phyloP scores from a whole-genome alignment of 2,113 vertebrate species.

The Crocuta crocuta region DNA sequence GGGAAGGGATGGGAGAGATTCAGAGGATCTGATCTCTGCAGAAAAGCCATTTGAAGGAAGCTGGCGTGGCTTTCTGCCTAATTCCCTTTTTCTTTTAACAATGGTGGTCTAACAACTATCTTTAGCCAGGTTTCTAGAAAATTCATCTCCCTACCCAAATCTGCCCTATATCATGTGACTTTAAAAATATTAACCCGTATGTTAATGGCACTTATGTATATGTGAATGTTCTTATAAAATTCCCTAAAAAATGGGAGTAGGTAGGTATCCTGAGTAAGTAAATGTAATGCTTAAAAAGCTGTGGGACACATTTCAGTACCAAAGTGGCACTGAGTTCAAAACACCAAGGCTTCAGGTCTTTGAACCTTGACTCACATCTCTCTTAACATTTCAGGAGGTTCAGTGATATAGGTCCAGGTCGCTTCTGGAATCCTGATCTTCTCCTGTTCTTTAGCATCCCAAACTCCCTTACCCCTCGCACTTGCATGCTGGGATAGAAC shows the following conservation, averaged over 20 bases:
- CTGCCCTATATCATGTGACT: not conserved
- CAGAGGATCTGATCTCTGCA: not conserved
- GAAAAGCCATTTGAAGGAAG: not conserved
- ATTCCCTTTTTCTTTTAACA: not conserved
- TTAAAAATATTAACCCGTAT: not conserved
- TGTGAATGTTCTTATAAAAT: not conserved
- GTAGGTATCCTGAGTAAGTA: not conserved
- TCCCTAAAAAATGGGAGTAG: not conserved
- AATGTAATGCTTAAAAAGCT: not conserved
- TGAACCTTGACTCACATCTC: not conserved
- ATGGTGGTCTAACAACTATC: not conserved
- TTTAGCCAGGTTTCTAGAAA: constrained; percentile 11
- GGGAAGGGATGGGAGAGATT: not conserved
- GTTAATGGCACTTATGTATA: not conserved
- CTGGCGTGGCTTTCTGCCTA: not conserved
- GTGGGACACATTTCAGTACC: not conserved
- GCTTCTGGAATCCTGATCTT: not conserved
- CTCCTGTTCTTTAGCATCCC: not conserved
- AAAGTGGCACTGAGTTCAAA: not conserved
- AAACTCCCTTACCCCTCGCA: not conserved
- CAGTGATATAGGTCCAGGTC: not conserved
- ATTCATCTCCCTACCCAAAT: not conserved
- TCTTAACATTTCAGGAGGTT: not conserved
- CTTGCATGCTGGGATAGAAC: not conserved
- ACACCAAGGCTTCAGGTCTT: not conserved